Percentiles rank a stretch among this genome's conserved stretches.
Evolutionary conservation across 1,140 invertebrate species (phyloP).

Genomic region (Lepidurus apus): DNA sequence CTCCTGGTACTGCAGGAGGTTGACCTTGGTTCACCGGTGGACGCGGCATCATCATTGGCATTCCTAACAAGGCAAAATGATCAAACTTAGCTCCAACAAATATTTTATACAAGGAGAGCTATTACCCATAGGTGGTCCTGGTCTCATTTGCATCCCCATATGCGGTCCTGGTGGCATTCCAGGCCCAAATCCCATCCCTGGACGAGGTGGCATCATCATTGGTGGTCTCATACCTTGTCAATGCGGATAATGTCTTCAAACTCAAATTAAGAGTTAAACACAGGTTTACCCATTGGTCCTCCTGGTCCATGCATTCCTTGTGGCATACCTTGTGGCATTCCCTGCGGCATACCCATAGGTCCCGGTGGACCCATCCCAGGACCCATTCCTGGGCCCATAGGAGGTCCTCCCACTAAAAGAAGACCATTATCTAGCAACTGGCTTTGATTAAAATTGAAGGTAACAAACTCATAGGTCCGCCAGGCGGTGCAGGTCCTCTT

Average conservation of each 20-base stretch:
- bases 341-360: slow-evolving; percentile 33
- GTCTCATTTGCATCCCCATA: slow-evolving; percentile 38
- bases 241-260: neutral
- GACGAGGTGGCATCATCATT: slow-evolving; percentile 25
- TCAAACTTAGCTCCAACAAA: neutral
- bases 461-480: slow-evolving; percentile 36
- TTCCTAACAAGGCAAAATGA: slow-evolving; percentile 42
- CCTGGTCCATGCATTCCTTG: slow-evolving; percentile 31
- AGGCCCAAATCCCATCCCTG: slow-evolving; percentile 38
- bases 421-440: slow-evolving; percentile 38
- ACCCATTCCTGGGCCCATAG: slow-evolving; percentile 30
- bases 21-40: slow-evolving; percentile 34
- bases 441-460: slow-evolving; percentile 39
- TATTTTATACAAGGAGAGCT: neutral
- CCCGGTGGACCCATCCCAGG: slow-evolving; percentile 37
- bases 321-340: slow-evolving; percentile 28
- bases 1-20: slow-evolving; percentile 31
- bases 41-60: slow-evolving; percentile 37
- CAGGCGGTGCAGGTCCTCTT: slow-evolving; percentile 37
- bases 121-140: slow-evolving; percentile 23
- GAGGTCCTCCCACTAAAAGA: slow-evolving; percentile 33
- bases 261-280: neutral
- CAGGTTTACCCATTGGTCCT: slow-evolving; percentile 33
- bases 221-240: slow-evolving; percentile 5
- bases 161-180: slow-evolving; percentile 41